A percentile compares a stretch with the other conserved stretches of the same genome.
phyloP scores from a whole-genome alignment of 1,140 invertebrate species.

The Leptonema lineaticorne region DNA sequence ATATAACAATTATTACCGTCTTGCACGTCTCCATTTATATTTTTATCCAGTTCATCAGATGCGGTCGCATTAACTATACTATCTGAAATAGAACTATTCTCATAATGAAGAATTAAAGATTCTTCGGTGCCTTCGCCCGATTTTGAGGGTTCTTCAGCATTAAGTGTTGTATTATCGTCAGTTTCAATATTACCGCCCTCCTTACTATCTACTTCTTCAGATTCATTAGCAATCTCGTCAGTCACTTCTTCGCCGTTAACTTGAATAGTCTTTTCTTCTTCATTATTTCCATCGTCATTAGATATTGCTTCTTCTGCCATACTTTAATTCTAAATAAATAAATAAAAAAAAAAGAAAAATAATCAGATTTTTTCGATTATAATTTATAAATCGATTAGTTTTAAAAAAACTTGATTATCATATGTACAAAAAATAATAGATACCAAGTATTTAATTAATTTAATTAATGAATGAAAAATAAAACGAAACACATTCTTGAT shows the following conservation, averaged over 20 bases:
- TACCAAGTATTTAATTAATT: neutral
- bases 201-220: neutral
- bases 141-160: neutral
- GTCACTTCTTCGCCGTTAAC: slow-evolving; percentile 29
- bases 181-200: neutral
- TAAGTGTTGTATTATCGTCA: slow-evolving; percentile 18
- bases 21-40: neutral
- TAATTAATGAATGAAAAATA: neutral
- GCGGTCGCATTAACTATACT: neutral
- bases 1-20: neutral
- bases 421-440: neutral
- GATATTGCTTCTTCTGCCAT: slow-evolving; percentile 36
- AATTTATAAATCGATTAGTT: neutral
- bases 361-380: neutral
- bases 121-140: neutral
- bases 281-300: slow-evolving; percentile 23
- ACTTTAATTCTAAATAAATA: neutral
- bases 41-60: slow-evolving; percentile 8
- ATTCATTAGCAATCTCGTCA: neutral
- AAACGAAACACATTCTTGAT: neutral
- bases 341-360: neutral
- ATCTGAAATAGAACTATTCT: neutral
- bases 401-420: neutral
- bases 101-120: neutral
- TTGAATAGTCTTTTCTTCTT: slow-evolving; percentile 21